Base-by-base conservation (phyloP, 2,888 invertebrate species). In the Ormia ochracea region DNA sequence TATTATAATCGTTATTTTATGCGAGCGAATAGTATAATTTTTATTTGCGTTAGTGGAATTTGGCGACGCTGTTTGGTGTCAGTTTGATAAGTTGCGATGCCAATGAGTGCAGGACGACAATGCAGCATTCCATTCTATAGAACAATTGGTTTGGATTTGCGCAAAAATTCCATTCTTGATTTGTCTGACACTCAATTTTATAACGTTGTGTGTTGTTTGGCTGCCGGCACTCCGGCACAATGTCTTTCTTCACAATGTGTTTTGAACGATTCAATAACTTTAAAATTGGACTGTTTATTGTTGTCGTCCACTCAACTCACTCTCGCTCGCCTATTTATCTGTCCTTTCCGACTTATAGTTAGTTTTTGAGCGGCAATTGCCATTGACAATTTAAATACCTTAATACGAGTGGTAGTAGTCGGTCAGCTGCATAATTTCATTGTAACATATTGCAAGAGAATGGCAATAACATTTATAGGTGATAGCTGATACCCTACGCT, bases 1-100 rank as follows among this genome's bases (percentile, higher is more conserved):
- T 80, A 80, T 80, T 80, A 80, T 80, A 79, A 79, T 70, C 79
- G 79, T 12, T 69, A 74, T 79, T 74, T 69, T 74, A 74, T 68
- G 65, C 58, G 63, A 58, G 54, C 58, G 79, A 74, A 81, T 81
- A 81, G 82, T 83, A n/a, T 82, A 86, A 86, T 86, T 84, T 85
- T 83, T 85, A 84, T 86, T 85, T 85, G 84, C 80, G 76, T 72
- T 72, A 66, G 84, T 86, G 88, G 87, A 87, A 87, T 87, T 87
- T 85, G 80, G 81, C 85, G 86, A 86, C 85, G 87, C 87, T 87
- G 87, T 87, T 87, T 85, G 87, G 88, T 87, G 87, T 87, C 87
- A 87, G 83, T 86, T 87, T 87, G 87, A 87, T 86, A 87, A 87
- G 87, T 87, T 84, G 84, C 78, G 81, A 82, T 81, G 84, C 86